A percentile compares a stretch with the other conserved stretches of the same genome.
Conservation (phyloP, 2,113 vertebrate species). For the Ifrita kowaldi region DNA sequence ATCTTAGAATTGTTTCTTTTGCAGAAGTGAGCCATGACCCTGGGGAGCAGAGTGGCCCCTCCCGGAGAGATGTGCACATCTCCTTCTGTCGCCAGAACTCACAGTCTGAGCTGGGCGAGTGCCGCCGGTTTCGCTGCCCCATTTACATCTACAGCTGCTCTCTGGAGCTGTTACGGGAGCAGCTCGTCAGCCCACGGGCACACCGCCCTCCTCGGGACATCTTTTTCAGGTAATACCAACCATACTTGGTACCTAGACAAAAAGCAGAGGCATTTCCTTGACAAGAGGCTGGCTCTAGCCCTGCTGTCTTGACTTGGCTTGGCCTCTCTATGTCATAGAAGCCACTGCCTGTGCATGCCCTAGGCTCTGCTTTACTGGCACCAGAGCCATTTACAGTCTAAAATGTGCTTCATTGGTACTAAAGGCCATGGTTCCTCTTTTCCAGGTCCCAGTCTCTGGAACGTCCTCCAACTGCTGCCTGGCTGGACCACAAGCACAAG, state of each 20-base stretch:
- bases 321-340: neutral
- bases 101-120: constrained; percentile 74
- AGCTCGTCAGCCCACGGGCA: constrained; percentile 80
- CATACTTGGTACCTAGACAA: neutral
- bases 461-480: constrained; percentile 79
- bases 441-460: constrained; percentile 87
- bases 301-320: neutral
- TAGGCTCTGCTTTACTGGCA: neutral
- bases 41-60: constrained; percentile 76
- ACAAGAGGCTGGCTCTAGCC: neutral
- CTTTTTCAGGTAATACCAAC: constrained; percentile 82
- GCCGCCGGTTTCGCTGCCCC: constrained; percentile 81
- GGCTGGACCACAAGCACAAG: constrained; percentile 89
- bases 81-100: constrained; percentile 77
- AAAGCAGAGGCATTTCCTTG: neutral
- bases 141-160: constrained; percentile 94
- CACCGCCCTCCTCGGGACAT: constrained; percentile 81
- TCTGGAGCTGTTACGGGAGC: constrained; percentile 85
- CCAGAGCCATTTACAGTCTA: neutral
- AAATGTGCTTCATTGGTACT: neutral
- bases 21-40: constrained; percentile 53
- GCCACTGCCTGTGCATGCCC: too few relatives aligned
- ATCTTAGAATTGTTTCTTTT: neutral
- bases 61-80: constrained; percentile 72
- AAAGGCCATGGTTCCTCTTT: neutral